Evolutionary conservation across 2,797 vertebrate species (phyloP), one percentile per base, ranked within the genome.

Genomic region (Microchirus variegatus): DNA sequence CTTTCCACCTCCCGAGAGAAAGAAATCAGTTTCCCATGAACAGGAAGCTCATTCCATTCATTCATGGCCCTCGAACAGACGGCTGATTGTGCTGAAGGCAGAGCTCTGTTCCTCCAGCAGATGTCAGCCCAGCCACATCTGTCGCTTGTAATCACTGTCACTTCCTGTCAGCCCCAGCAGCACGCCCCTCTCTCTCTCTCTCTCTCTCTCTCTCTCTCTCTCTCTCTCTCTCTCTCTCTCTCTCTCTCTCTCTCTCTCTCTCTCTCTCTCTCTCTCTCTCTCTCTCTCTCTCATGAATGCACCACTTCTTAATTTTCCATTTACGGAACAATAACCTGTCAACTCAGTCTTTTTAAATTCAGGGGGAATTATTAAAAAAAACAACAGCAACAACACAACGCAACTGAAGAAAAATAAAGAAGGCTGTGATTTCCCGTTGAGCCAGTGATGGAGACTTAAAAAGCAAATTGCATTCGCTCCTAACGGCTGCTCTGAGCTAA

Each of bases 91-190:
- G 31, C 31, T 22, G 7, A 31, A 31, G 31, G 31, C 5, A 31
- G 31, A 31, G 1, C 31, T 31, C 17, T 10, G 2, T 59, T 36
- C 11, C 3, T 59, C 77, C 88, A 84, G 68, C 63, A 88, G 90
- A 82, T 81, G 84, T 69, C 54, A 78, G 77, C 79, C 87, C 63
- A 78, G 79, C 55, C 58, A 3, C 50, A 43, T 62, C 35, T 15
- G n/a, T 59, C n/a, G 0, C 15, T n/a, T 12, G 10, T 10, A n/a
- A 54, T 52, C 37, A 35, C 15, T 8, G 18, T 59, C 52, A 37
- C 47, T 17, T 45, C 16, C 41, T 2, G 37, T 43, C 60, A 58
- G 17, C 16, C 37, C 55, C 55, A 35, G 51, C 61, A 52, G 47
- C 18, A 12, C 43, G 9, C 5, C 16, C 12, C 40, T 45, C 48